Conservation (phyloP, 2,113 vertebrate species). For the Dicerorhinus sumatrensis region DNA sequence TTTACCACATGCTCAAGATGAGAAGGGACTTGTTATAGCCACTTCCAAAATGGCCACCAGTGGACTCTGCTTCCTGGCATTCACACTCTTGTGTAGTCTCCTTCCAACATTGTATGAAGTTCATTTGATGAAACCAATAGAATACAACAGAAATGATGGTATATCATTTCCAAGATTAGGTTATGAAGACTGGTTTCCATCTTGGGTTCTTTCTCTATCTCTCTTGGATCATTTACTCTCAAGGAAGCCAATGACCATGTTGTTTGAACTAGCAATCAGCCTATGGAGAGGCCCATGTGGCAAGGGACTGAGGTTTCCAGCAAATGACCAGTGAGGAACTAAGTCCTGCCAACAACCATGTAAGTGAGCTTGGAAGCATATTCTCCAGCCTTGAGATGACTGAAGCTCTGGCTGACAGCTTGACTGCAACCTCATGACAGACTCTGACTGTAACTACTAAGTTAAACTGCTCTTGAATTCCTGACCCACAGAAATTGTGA, state of each 20-base stretch:
- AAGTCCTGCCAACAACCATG: neutral
- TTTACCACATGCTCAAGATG: neutral
- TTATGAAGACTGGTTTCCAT: conserved; percentile 30
- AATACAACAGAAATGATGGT: neutral
- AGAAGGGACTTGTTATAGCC: neutral
- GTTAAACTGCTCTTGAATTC: neutral
- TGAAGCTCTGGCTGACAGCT: neutral
- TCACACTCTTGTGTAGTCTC: neutral
- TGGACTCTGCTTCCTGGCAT: neutral
- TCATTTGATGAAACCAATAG: neutral
- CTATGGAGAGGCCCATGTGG: neutral
- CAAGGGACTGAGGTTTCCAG: neutral
- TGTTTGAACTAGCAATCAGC: neutral
- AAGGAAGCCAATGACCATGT: neutral
- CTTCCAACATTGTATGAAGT: neutral
- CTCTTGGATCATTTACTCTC: neutral
- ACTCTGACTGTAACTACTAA: neutral
- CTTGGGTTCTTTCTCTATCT: neutral
- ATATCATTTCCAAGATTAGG: neutral
- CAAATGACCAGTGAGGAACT: neutral
- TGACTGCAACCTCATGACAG: neutral
- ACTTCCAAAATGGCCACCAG: neutral
- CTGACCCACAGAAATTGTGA: neutral
- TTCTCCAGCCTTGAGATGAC: neutral
- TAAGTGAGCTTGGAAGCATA: neutral